Evolutionary conservation across 2,888 invertebrate species (phyloP), one percentile per base, ranked within the genome.

Genomic region (Cephalotes varians): DNA sequence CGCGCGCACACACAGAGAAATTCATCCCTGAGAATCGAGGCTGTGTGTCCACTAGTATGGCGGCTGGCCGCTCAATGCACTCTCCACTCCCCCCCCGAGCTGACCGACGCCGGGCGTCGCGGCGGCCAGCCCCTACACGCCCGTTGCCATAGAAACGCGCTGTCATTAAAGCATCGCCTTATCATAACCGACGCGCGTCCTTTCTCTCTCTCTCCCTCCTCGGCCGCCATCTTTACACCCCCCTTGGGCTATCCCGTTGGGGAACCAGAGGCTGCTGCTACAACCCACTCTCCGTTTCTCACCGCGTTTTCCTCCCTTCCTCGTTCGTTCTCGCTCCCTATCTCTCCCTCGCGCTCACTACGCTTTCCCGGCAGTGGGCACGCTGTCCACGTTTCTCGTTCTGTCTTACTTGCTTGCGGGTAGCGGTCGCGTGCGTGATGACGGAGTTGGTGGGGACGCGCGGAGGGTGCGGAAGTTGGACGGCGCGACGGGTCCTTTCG

Each of bases 91-190:
- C 91, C 87, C 81, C 81, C 91, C 88, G 90, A 85, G 92, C 93
- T 94, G 94, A 94, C 93, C 94, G 94, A 93, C 93, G 93, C 93
- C 93, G 92, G 92, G 93, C 93, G 93, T 93, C 93, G 93, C 94
- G 93, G 92, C 91, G 91, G 91, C 93, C 94, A 91, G 93, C 93
- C 93, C 94, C 93, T 92, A 93, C 92, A 91, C 93, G 92, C 91
- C 92, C 91, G 94, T 94, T 92, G 90, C 93, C 92, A 94, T 93
- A 91, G 94, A 87, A 91, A 93, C 94, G 86, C 92, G 93, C 94
- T 94, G 94, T 94, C 94, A 94, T 94, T 94, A 94, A 94, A 94
- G 94, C 94, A 94, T 94, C 94, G 94, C 94, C 94, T 94, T 94
- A 94, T 94, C 94, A 94, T 94, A 94, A 94, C 94, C 93, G 93